Evolutionary conservation across 1,140 invertebrate genomes (phyloP), one percentile per base, ranked within the genome.

Genomic region (Harlomillsia oculata): DNA sequence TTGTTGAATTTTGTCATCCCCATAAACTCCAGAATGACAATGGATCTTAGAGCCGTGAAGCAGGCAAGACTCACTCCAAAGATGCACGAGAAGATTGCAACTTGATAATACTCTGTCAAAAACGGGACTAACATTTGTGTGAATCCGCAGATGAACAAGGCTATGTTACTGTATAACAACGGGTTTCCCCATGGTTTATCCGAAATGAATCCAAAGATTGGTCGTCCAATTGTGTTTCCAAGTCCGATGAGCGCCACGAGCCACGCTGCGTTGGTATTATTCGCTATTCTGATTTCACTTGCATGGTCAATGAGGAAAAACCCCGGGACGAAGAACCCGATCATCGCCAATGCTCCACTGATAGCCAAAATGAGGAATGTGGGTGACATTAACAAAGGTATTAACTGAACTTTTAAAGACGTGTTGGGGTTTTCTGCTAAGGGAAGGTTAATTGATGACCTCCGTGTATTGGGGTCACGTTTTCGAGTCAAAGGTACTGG

Each of bases 1-100:
- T 60, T 51, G 23, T 60, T 60, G 25, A 63, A 59, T 32, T 60
- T 56, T 28, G 60, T 54, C 18, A 56, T 41, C 1, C 62, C 62
- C 18, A 63, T 28, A 8, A 63, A 45, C 13, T 63, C 37, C 13
- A 53, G 26, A 3, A 63, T 34, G 13, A 63, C n/a, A 11, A 63
- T 60, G 9, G 53, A 54, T 8, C 53, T 28, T 8, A 54, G 13
- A 13, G 26, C 30, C 0, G 53, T 32, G 20, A 44, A 54, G 23
- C 51, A 43, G 1, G 18, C 51, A 23, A 54, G 48, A 4, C 43
- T 46, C 9, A 53, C 14, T 30, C 57, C 57, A 39, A 59, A 59
- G 2, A 59, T 21, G 21, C 48, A 16, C 1, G 28, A 13, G 29
- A 54, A 59, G 20, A 48, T 11, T 1, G 54, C 16, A 2, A 59